Evolutionary conservation across 2,797 vertebrate species (phyloP), one percentile per base, ranked within the genome.

Genomic region (Gymnocypris eckloni): DNA sequence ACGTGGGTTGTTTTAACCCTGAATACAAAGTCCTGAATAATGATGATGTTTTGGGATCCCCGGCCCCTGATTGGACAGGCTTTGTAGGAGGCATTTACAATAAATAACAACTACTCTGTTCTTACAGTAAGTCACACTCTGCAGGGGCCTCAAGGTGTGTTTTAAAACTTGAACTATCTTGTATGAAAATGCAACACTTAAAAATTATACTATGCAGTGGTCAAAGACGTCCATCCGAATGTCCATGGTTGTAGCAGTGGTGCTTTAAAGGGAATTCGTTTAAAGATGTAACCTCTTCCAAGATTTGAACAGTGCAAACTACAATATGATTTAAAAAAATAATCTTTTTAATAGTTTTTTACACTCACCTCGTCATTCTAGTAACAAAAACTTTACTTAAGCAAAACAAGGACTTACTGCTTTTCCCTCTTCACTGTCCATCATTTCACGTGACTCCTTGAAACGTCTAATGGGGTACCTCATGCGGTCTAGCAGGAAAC

Each of bases 391-490:
- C 4, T 4, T 37, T 8, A 67, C 16, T 67, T 67, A 37, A 69
- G 16, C 66, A 69, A 69, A 67, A 39, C 33, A 18, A 37, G 33
- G 18, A 48, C 90, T 91, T 88, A 98, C 98, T 76, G 90, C 88
- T 86, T 93, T 91, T 2, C 95, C 96, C 37, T 92, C 91, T 13
- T 97, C 93, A 72, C 91, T 94, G 25, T 94, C 86, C 89, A 97
- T 88, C 87, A 98, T 91, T 76, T 96, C 96, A 4, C 93, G 91
- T 3, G 94, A 94, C 84, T 97, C 93, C 20, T 96, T 92, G 88
- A 99, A 98, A 0, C 95, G 90, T 77, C 96, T 86, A 79, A 98
- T 94, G 86, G 96, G 95, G 79, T 90, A 91, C 81, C 97, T 96
- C 70, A 98, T 96, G n/a, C 93, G 91, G 13, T 87, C 39, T 87